Base-by-base conservation (phyloP, 1,140 invertebrate genomes). In the Protaetia brevitarsis region DNA sequence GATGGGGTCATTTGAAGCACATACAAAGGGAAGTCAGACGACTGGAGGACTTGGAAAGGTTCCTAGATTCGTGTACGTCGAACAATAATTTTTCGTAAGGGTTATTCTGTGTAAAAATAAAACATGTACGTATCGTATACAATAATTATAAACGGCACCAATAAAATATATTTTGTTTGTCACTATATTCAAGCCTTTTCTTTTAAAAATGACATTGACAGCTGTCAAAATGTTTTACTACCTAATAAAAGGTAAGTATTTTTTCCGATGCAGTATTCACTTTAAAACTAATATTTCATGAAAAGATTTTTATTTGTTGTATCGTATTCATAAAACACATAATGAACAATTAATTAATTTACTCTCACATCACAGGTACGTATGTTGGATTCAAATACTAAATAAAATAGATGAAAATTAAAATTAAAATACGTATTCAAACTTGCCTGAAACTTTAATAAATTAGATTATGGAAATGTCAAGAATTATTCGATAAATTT, bases 1-100 rank as follows among this genome's bases (percentile, higher is more conserved):
- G 79, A 11, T 80, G 77, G 77, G 74, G 76, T 21, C 79, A 81
- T 59, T 66, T 82, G 57, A 78, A 79, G 65, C 80, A 79, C 45
- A 82, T 82, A 27, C 80, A 79, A 58, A 70, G 76, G 1, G 77
- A 81, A 65, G 72, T 79, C 3, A 73, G 68, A 37, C 72, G 78
- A 63, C 66, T 82, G 5, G 78, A 78, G 16, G 75, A 78, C 27
- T 70, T 82, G 11, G 80, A 82, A 64, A 71, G 75, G 56, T 77
- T 78, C 68, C 57, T 80, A 23, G 80, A 81, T 70, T 71, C 74
- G 1, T 81, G 72, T 45, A 74, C 73, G 21, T 66, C 58, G 21
- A 68, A 36, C 63, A 19, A 11, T n/a, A 51, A 16, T 16, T 51
- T 51, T 51, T 51, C 41, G 16, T 51, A 51, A 51, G 41, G 19